Conservation (phyloP, 2,888 invertebrate species). For the Ditylenchus weischeri region DNA sequence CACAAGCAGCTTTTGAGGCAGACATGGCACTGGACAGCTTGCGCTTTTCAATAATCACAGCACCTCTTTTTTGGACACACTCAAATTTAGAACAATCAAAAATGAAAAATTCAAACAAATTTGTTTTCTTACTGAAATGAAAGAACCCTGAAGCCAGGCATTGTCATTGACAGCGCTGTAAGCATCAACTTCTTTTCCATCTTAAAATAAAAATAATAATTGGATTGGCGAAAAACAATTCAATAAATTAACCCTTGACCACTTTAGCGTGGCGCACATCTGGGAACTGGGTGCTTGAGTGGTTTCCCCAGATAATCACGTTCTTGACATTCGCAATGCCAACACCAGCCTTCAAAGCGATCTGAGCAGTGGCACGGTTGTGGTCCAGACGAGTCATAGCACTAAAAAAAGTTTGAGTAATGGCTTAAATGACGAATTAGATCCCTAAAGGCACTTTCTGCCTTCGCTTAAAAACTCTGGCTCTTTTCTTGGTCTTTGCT, state of each 20-base stretch:
- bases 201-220: conserved; percentile 20
- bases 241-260: conserved; percentile 35
- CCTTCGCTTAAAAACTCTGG: too few species aligned
- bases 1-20: conserved; percentile 91
- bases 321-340: conserved; percentile 23
- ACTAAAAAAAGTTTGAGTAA: conserved; percentile 58
- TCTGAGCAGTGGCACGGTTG: conserved; percentile 87
- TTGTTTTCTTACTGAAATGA: conserved; percentile 70
- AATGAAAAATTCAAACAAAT: too few species aligned
- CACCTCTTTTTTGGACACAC: conserved; percentile 93
- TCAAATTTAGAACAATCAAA: conserved; percentile 57
- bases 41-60: conserved; percentile 90
- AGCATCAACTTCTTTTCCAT: conserved; percentile 45
- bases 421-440: not conserved
- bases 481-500: too few species aligned
- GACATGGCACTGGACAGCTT: conserved; percentile 98
- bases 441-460: too few species aligned
- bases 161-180: conserved; percentile 73
- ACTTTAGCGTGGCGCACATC: conserved; percentile 70
- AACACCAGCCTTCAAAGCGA: conserved; percentile 45
- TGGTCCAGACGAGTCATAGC: conserved; percentile 98
- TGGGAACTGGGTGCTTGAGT: conserved; percentile 96
- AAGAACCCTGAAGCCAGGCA: conserved; percentile 75
- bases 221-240: not conserved
- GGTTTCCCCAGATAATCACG: conserved; percentile 95